Evolutionary conservation across 2,888 invertebrate genomes (phyloP).

Genomic region (Archips xylosteana): DNA sequence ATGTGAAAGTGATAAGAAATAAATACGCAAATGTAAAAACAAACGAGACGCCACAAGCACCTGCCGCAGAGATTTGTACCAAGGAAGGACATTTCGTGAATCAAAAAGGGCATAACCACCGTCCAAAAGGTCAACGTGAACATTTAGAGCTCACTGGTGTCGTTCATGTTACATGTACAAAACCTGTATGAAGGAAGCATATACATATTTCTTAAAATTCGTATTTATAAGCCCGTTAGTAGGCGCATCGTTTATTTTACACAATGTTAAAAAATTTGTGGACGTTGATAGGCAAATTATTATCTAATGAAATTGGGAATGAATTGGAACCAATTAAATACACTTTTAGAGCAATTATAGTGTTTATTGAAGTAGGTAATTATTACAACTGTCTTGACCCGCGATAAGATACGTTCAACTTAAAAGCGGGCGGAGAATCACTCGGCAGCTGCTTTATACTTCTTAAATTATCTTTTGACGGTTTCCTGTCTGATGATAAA

Average conservation of each 20-base stretch:
- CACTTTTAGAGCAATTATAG: slow-evolving; percentile 57
- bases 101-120: slow-evolving; percentile 17
- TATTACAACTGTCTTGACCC: slow-evolving; percentile 44
- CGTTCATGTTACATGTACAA: background rate
- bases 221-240: background rate
- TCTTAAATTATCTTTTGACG: slow-evolving; percentile 62
- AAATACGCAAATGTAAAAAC: slow-evolving; percentile 15
- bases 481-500: slow-evolving; percentile 65
- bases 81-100: slow-evolving; percentile 14
- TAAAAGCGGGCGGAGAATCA: slow-evolving; percentile 37
- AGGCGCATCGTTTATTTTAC: background rate
- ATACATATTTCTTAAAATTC: background rate
- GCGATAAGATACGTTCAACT: slow-evolving; percentile 43
- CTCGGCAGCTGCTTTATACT: slow-evolving; percentile 46
- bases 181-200: background rate
- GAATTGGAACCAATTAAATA: slow-evolving; percentile 46
- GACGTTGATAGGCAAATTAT: background rate
- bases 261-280: background rate
- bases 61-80: slow-evolving; percentile 34
- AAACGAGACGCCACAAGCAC: slow-evolving; percentile 16
- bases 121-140: background rate
- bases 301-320: slow-evolving; percentile 45
- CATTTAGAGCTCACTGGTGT: slow-evolving; percentile 8
- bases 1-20: slow-evolving; percentile 2
- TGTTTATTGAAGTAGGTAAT: slow-evolving; percentile 34